These are phyloP conservation scores for Parapsyche elsis DNA, from an alignment of 1,140 invertebrate species.

Conservation along the genomic window DNA sequence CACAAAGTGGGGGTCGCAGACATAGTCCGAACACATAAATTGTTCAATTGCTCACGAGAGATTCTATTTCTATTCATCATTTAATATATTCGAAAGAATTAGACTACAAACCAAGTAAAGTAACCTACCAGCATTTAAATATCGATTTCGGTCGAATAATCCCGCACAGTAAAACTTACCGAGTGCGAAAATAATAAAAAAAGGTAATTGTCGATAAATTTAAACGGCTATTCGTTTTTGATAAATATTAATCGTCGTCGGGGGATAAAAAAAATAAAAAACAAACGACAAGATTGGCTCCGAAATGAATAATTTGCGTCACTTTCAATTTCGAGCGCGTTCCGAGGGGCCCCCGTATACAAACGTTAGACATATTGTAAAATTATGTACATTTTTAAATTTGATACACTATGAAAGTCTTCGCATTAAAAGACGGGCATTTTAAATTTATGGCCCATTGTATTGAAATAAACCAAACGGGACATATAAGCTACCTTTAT, in stretches of 20 bases:
- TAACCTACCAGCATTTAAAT: slow-evolving; percentile 25
- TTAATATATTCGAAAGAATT: slow-evolving; percentile 19
- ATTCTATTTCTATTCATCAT: slow-evolving; percentile 27
- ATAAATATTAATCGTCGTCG: not conserved
- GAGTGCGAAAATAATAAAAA: not conserved
- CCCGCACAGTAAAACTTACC: not conserved
- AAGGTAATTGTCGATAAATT: not conserved
- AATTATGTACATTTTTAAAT: slow-evolving; percentile 25
- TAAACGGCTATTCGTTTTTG: not conserved
- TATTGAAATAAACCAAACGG: slow-evolving; percentile 32
- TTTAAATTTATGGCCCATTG: slow-evolving; percentile 30
- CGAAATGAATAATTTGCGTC: slow-evolving; percentile 29
- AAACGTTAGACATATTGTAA: slow-evolving; percentile 16
- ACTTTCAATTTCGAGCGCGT: not conserved
- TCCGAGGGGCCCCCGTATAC: not conserved
- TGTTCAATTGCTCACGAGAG: slow-evolving; percentile 40
- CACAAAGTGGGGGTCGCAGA: slow-evolving; percentile 27
- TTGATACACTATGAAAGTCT: slow-evolving; percentile 17
- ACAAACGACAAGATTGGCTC: not conserved
- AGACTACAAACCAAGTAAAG: not conserved
- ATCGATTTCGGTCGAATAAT: slow-evolving; percentile 22
- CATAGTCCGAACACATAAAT: slow-evolving; percentile 37
- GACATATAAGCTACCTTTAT: slow-evolving; percentile 10
- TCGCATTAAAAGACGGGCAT: slow-evolving; percentile 12
- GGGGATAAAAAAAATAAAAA: not conserved